Base-by-base conservation (phyloP, 1,140 invertebrate genomes). In the Lasaia peninsularis region DNA sequence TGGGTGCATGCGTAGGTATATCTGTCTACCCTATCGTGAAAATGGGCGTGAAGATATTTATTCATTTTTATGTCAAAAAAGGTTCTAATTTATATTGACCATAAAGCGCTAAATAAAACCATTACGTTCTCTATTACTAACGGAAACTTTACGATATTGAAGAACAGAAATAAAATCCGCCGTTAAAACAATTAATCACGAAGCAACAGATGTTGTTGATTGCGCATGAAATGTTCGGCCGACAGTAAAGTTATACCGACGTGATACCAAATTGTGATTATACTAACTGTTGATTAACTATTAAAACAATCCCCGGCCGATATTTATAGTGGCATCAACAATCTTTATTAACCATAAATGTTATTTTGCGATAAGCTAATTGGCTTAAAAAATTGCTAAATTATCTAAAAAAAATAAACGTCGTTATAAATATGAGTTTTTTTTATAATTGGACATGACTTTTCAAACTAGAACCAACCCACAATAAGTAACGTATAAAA, bases 171-270 rank as follows among this genome's bases (percentile, higher is more conserved):
- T 44, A 44, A 44, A 44, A 11, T 16, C 37, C 6, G 16, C 37
- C 18, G 18, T 44, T 18, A 44, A 40, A 20, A 16, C 37, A 10
- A 44, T 44, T 44, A 44, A 44, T 44, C 37, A 44, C 16, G 37
- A 44, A 44, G 37, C 37, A 44, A 44, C 37, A 44, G 37, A 44
- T 44, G 37, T 14, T 44, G 18, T 44, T 44, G 37, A 44, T 20
- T 9, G 37, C 37, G 18, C 37, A 44, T 44, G 37, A 44, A 44
- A 44, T 20, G 35, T 18, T 44, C 40, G 18, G 40, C 37, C 37
- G 10, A 10, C 8, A 44, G 37, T 40, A 40, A 40, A 40, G 37
- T 40, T 44, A 44, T 18, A 44, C 18, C 18, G 37, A 16, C 37
- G 18, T 10, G 37, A 44, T 44, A 44, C 16, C 37, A 44, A 44